Percentiles rank a stretch among this genome's conserved stretches.
phyloP scores from a whole-genome alignment of 35 echinoderm and acorn worm species.

The Holothuria glaberrima region DNA sequence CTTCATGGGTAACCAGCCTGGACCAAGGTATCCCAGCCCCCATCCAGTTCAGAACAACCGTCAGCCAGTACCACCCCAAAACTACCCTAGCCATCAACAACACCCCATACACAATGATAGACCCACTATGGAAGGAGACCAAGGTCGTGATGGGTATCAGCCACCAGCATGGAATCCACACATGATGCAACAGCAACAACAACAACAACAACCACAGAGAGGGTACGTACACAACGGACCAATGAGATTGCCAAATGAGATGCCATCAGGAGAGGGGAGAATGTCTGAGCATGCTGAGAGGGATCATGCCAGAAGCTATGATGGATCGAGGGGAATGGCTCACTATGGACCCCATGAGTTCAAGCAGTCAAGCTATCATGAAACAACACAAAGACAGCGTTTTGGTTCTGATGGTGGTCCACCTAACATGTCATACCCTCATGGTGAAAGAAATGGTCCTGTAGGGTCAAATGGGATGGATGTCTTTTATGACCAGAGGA shows the following conservation, averaged over 20 bases:
- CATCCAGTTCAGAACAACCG: constrained; percentile 13
- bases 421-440: background rate
- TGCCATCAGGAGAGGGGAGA: background rate
- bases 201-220: constrained; percentile 2
- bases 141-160: background rate
- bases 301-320: background rate
- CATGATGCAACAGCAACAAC: constrained; percentile 21
- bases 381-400: background rate
- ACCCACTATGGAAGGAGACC: constrained; percentile 8
- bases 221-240: constrained; percentile 16
- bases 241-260: constrained; percentile 8
- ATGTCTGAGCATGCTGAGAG: background rate
- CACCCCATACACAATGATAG: constrained; percentile 16
- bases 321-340: constrained; percentile 15
- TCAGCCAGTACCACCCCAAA: constrained; percentile 37
- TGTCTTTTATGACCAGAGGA: constrained; percentile 44
- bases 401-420: background rate
- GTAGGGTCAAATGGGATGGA: constrained; percentile 25
- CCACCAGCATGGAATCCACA: constrained; percentile 43
- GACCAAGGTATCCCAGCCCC: constrained; percentile 41
- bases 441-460: constrained; percentile 12
- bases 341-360: constrained; percentile 39
- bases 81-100: constrained; percentile 43
- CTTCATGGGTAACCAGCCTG: constrained; percentile 34
- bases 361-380: constrained; percentile 2